Conservation (phyloP, 1,140 invertebrate genomes). For the Musca domestica region DNA sequence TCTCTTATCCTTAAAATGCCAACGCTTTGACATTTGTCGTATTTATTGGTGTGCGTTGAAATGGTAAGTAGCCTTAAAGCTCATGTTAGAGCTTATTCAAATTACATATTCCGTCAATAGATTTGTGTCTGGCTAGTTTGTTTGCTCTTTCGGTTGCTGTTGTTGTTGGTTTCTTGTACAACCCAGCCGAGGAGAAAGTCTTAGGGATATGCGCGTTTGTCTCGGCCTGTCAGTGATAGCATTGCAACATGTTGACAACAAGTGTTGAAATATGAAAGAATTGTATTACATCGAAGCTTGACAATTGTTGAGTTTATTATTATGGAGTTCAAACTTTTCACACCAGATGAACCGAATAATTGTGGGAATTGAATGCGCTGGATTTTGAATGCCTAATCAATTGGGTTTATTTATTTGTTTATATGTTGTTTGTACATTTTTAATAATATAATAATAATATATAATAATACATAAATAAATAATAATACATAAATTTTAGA, state of each 20-base stretch:
- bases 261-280: conserved; percentile 11
- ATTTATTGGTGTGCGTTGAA: not conserved
- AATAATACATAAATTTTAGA: too few relatives aligned
- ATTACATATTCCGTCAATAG: conserved; percentile 10
- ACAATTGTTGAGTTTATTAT: too few relatives aligned
- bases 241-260: conserved; percentile 17
- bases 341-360: too few relatives aligned
- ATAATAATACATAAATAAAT: too few relatives aligned
- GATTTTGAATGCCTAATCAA: too few relatives aligned
- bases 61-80: conserved; percentile 8
- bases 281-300: not conserved
- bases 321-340: too few relatives aligned
- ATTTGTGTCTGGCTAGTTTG: not conserved
- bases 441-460: too few relatives aligned
- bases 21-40: too few relatives aligned
- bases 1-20: too few relatives aligned
- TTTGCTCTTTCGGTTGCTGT: not conserved
- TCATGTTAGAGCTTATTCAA: conserved; percentile 15
- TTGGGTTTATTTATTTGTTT: too few relatives aligned
- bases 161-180: not conserved
- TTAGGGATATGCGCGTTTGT: not conserved
- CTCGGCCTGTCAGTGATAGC: conserved; percentile 6
- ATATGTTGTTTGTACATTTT: too few relatives aligned
- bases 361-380: too few relatives aligned
- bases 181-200: not conserved